Conservation (phyloP, 2,113 vertebrate species). For the Urocynchramus pylzowi region DNA sequence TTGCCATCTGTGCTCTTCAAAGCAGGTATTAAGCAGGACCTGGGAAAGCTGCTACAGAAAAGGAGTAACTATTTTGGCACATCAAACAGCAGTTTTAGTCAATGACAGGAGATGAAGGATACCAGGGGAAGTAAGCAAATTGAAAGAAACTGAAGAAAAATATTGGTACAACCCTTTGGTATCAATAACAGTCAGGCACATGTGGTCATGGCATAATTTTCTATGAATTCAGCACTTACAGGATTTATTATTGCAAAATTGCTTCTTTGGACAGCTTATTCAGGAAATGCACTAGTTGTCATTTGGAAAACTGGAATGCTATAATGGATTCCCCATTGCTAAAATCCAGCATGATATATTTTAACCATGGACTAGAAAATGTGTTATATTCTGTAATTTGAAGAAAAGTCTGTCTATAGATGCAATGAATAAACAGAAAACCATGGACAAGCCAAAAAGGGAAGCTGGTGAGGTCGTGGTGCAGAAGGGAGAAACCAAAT, state of each 20-base stretch:
- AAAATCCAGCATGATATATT: background rate
- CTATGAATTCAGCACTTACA: background rate
- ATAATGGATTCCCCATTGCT: background rate
- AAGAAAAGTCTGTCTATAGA: background rate
- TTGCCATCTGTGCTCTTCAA: background rate
- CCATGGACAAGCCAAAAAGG: background rate
- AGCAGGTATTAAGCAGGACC: background rate
- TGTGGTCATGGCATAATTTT: background rate
- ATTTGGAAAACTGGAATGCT: background rate
- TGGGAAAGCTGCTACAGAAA: background rate
- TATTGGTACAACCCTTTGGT: background rate
- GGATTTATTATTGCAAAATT: background rate
- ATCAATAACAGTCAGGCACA: background rate
- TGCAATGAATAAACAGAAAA: background rate
- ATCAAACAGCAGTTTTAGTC: background rate
- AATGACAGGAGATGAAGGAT: background rate
- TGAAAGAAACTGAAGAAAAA: background rate
- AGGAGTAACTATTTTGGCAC: background rate
- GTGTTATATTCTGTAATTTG: background rate
- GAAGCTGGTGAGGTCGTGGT: rapidly evolving
- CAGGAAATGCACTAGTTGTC: background rate
- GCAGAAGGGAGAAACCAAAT: background rate
- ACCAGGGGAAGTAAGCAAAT: background rate
- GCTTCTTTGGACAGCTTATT: background rate
- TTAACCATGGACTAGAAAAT: background rate